Percentiles rank a stretch among this genome's conserved stretches.
Conservation (phyloP, 2,797 vertebrate species). For the Pantherophis vulpinus region DNA sequence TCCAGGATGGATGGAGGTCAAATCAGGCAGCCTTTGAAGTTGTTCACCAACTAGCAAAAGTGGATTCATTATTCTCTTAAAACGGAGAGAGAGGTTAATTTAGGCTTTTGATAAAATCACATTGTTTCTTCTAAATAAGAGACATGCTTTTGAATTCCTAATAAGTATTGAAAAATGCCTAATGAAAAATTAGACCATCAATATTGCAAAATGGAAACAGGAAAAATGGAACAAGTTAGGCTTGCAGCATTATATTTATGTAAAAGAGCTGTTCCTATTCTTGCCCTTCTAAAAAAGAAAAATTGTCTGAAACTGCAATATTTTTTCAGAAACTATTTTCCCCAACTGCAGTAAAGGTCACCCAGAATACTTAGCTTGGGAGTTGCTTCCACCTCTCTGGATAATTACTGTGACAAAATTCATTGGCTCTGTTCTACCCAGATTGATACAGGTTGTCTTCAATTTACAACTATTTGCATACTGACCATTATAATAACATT, state of each 20-base stretch:
- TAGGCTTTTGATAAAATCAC: constrained; percentile 48
- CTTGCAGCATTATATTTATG: constrained; percentile 58
- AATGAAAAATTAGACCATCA: constrained; percentile 65
- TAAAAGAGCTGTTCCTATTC: constrained; percentile 48
- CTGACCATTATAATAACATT: not conserved
- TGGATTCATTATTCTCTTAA: not conserved
- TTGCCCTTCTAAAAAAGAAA: constrained; percentile 52
- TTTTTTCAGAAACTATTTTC: constrained; percentile 18
- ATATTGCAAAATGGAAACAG: constrained; percentile 57
- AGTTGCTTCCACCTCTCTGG: not conserved
- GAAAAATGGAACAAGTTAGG: constrained; percentile 57
- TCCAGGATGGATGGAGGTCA: not conserved
- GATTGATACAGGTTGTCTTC: not conserved
- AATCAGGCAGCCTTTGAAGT: not conserved
- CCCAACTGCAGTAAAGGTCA: constrained; percentile 42
- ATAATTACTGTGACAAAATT: not conserved
- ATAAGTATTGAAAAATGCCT: constrained; percentile 58
- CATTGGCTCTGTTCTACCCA: not conserved
- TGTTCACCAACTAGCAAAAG: not conserved
- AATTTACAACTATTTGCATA: not conserved
- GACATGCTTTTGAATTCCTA: constrained; percentile 50
- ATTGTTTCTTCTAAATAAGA: constrained; percentile 69
- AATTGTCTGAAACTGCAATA: constrained; percentile 36
- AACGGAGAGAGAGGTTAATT: not conserved
- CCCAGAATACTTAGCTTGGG: not conserved